Evolutionary conservation across 2,888 invertebrate genomes (phyloP), one percentile per base, ranked within the genome.

Genomic region (Seira musarum): DNA sequence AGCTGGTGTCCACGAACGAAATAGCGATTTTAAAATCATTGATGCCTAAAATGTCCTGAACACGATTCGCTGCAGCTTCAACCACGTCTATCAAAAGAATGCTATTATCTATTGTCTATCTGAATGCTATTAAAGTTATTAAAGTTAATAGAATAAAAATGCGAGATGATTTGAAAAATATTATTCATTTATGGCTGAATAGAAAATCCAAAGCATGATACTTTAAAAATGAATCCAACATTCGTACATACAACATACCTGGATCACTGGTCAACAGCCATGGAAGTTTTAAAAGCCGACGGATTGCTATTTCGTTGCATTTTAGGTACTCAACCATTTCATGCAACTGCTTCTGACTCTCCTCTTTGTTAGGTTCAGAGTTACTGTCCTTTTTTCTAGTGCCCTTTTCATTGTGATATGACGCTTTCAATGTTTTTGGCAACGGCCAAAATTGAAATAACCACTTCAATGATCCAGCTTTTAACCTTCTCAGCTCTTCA

Each of bases 201-300:
- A n/a, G n/a, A n/a, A n/a, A n/a, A n/a, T n/a, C n/a, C n/a, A n/a
- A n/a, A n/a, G n/a, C n/a, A n/a, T n/a, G n/a, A n/a, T n/a, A n/a
- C n/a, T n/a, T n/a, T n/a, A n/a, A n/a, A n/a, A n/a, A n/a, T n/a
- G n/a, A n/a, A n/a, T n/a, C n/a, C n/a, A n/a, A n/a, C n/a, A n/a
- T n/a, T n/a, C n/a, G n/a, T n/a, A n/a, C n/a, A n/a, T n/a, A n/a
- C n/a, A n/a, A n/a, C n/a, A n/a, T 67, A 73, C 73, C 73, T 6
- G 74, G 78, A 57, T 66, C 49, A 13, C 21, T 6, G 6, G 57
- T 46, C 30, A 78, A 61, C 40, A 78, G 21, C 78, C 78, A 78
- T 1, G 78, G 78, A 6, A 72, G 25, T 35, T 30, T 65, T n/a
- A 72, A 2, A 1, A 75, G 25, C 5, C 75, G 57, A 15, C 63